Conservation (phyloP, 2,888 invertebrate species). For the Pheosia gnoma region DNA sequence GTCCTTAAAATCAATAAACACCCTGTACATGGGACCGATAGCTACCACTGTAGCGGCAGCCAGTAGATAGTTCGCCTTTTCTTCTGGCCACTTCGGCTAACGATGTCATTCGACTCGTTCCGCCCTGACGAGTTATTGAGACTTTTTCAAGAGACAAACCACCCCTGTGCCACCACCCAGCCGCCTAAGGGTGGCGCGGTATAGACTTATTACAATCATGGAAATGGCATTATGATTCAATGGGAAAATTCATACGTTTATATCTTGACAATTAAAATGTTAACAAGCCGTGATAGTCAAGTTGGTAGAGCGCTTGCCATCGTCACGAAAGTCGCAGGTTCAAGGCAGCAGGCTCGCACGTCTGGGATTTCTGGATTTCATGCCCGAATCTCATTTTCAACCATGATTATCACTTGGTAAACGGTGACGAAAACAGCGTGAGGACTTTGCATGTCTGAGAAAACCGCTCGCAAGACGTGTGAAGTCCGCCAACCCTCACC, state of each 20-base stretch:
- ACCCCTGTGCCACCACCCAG: conserved; percentile 39
- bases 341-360: no score
- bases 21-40: conserved; percentile 62
- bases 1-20: conserved; percentile 27
- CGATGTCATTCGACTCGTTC: conserved; percentile 79
- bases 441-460: no score
- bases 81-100: conserved; percentile 79
- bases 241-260: not conserved
- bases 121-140: conserved; percentile 81
- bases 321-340: no score
- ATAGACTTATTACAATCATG: conserved; percentile 21
- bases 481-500: no score
- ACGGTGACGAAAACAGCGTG: no score
- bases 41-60: conserved; percentile 47
- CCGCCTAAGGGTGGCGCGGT: conserved; percentile 40
- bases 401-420: no score
- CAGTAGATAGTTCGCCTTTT: conserved; percentile 81
- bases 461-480: no score
- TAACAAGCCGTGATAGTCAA: no score
- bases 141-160: conserved; percentile 80
- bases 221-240: conserved; percentile 37
- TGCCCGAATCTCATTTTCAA: no score
- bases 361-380: no score
- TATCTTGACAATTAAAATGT: no score
- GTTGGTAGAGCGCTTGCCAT: no score